Evolutionary conservation across 2,888 invertebrate genomes (phyloP).

Genomic region (Ormyrus nitidulus): DNA sequence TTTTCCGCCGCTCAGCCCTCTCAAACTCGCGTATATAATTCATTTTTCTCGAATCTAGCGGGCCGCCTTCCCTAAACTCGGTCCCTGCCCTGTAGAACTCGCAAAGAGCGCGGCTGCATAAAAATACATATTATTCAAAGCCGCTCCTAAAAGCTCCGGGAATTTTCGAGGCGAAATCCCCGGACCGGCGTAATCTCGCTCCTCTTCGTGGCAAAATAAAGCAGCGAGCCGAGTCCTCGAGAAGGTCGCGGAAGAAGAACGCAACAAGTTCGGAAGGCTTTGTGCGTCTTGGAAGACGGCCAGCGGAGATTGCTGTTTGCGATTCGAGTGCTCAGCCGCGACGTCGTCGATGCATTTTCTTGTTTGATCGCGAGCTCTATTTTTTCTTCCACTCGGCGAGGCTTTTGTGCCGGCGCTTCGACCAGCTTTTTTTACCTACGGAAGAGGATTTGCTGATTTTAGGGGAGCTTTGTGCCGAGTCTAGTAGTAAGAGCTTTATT

Average conservation of each 20-base stretch:
- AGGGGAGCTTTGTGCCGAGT: too few relatives aligned
- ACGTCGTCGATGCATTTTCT: background rate
- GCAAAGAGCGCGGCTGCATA: too few relatives aligned
- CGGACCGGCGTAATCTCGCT: too few relatives aligned
- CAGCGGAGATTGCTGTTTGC: conserved; percentile 37
- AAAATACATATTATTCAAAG: conserved; percentile 16
- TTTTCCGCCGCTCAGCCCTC: too few relatives aligned
- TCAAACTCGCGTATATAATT: background rate
- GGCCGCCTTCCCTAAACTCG: background rate
- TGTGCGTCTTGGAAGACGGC: conserved; percentile 18
- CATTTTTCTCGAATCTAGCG: background rate
- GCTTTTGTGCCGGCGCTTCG: conserved; percentile 3
- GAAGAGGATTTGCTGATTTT: too few relatives aligned
- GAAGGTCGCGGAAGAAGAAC: conserved; percentile 3
- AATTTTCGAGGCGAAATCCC: background rate
- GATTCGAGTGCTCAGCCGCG: conserved; percentile 10
- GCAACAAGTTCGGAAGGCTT: conserved; percentile 31
- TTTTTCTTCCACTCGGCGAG: background rate
- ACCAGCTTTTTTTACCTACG: too few relatives aligned
- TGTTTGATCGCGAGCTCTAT: background rate
- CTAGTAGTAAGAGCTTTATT: too few relatives aligned
- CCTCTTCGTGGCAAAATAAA: too few relatives aligned
- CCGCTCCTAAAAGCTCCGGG: background rate
- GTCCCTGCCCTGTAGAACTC: too few relatives aligned
- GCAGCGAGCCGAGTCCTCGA: background rate